These are phyloP conservation scores for Sarotherodon lohbergeri DNA, from an alignment of 2,113 vertebrate genomes.

Conservation along the genomic window DNA sequence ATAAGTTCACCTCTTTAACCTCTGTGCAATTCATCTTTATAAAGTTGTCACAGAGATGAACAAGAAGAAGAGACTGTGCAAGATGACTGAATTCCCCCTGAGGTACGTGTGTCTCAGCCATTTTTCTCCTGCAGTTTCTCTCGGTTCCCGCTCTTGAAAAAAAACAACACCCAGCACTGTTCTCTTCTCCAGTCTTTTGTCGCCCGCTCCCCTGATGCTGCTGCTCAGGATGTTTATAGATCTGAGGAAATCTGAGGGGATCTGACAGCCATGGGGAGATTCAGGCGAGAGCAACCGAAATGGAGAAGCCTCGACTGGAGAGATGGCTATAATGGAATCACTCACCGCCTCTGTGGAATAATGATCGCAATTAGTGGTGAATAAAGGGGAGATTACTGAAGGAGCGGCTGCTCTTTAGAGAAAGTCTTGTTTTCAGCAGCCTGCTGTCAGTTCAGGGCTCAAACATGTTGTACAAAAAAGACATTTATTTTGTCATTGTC, in stretches of 20 bases:
- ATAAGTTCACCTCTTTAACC: not conserved
- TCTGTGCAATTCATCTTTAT: not conserved
- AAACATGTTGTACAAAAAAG: not conserved
- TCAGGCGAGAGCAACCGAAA: not conserved
- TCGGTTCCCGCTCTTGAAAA: not conserved
- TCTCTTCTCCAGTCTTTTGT: not conserved
- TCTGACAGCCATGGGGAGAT: conserved; percentile 4
- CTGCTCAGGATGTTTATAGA: conserved; percentile 36
- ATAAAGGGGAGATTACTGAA: conserved; percentile 25
- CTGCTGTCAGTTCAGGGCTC: not conserved
- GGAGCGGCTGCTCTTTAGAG: not conserved
- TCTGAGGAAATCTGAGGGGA: not conserved
- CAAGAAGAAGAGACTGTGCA: not conserved
- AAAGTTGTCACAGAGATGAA: not conserved
- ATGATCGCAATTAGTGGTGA: conserved; percentile 44
- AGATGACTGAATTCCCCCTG: not conserved
- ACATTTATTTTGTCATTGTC: not conserved
- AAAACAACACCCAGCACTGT: not conserved
- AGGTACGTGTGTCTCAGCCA: not conserved
- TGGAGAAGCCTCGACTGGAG: not conserved
- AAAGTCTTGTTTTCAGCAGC: not conserved
- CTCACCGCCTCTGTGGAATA: conserved; percentile 17
- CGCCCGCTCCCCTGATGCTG: not conserved
- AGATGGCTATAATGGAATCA: conserved; percentile 8
- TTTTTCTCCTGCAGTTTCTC: not conserved